These are phyloP conservation scores for Tillus elongatus DNA, from an alignment of 2,888 invertebrate genomes.

Conservation along the genomic window DNA sequence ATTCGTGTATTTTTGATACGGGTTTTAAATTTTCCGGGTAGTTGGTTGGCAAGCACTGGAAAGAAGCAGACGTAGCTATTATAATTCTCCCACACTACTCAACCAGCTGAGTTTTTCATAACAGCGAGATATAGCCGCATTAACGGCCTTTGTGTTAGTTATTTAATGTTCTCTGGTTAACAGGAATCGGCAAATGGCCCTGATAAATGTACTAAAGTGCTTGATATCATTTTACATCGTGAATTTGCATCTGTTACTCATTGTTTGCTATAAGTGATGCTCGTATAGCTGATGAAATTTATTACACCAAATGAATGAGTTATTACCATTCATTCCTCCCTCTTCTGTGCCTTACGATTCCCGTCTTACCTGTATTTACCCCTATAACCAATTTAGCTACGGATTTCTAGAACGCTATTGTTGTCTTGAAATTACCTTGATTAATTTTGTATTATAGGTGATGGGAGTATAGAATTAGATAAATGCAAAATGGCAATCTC, in stretches of 20 bases:
- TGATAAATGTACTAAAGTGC: conserved; percentile 40
- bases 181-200: conserved; percentile 34
- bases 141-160: conserved; percentile 41
- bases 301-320: conserved; percentile 10
- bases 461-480: no score
- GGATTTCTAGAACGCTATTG: no score
- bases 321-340: no score
- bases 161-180: conserved; percentile 40
- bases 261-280: conserved; percentile 34
- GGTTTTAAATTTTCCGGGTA: no score
- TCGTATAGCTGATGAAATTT: conserved; percentile 24
- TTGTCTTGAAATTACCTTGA: no score
- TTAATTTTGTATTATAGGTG: no score
- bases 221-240: conserved; percentile 40
- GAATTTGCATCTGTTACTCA: conserved; percentile 35
- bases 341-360: no score
- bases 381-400: no score
- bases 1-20: no score
- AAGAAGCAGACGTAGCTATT: conserved; percentile 36
- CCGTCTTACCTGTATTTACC: no score
- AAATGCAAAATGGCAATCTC: no score
- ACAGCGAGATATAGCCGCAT: conserved; percentile 40
- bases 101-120: conserved; percentile 36
- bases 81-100: conserved; percentile 43
- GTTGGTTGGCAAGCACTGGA: no score